Evolutionary conservation across 2,113 vertebrate species (phyloP), one percentile per base, ranked within the genome.

Genomic region (Nematolebias whitei): DNA sequence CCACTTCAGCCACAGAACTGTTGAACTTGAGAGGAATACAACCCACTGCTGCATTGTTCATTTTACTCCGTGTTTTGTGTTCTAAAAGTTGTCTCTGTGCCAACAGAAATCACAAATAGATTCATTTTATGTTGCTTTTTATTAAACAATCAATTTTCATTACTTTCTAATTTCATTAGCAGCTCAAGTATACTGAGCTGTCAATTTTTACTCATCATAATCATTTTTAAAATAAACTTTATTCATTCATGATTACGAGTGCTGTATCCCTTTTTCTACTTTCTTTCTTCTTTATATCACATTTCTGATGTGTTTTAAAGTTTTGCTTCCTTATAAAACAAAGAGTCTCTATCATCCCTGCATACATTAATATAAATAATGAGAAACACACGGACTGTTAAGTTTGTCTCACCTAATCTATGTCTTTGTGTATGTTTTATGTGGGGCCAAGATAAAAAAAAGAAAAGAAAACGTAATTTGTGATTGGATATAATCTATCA

Each of bases 401-500:
- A 60, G 39, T 40, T 55, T 22, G n/a, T 35, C 16, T 32, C 8
- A n/a, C 19, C 53, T 53, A 44, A 38, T 69, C 49, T 43, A n/a
- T 43, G 60, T 51, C 41, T 61, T 38, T 73, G 32, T 77, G 66
- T 69, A 50, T 69, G 43, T 72, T 68, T 63, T 38, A 47, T 7
- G 67, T 53, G 60, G 38, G 41, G 40, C 50, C 51, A 41, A 54
- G 66, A 68, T 35, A 65, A 64, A 58, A 65, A 45, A 62, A 44
- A 53, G 10, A 29, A 7, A 18, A 70, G 79, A 58, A 81, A 73
- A 78, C 77, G 60, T 66, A n/a, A n/a, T n/a, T n/a, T n/a, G 71
- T 67, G 77, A 84, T 77, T 79, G 68, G 67, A 86, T 69, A 54
- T 58, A 38, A 86, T 85, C 70, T 78, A 85, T 88, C 89, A 85